Evolutionary conservation across 2,113 vertebrate genomes (phyloP).

Genomic region (Platichthys stellatus): DNA sequence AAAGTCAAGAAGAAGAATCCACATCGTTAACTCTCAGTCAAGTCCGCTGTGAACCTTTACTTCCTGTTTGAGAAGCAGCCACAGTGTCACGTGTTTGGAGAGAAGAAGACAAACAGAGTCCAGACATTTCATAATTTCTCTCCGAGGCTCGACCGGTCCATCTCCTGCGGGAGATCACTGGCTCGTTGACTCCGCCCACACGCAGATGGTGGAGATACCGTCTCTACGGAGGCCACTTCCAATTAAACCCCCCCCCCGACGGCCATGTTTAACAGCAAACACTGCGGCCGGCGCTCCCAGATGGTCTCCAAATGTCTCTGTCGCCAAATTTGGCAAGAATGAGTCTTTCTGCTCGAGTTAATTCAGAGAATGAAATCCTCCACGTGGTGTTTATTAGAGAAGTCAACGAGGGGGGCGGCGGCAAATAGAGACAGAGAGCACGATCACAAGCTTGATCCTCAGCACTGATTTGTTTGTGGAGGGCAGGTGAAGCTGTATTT

Average conservation of each 20-base stretch:
- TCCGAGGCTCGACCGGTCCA: not conserved
- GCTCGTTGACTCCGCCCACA: conserved; percentile 5
- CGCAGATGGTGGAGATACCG: conserved; percentile 44
- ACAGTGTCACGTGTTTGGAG: too few species aligned
- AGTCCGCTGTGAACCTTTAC: too few species aligned
- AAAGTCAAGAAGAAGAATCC: too few species aligned
- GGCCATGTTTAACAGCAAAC: conserved; percentile 9
- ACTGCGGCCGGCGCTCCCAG: conserved; percentile 17
- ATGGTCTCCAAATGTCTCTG: conserved; percentile 49
- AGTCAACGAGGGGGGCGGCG: not conserved
- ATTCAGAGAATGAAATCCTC: not conserved
- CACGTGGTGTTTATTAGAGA: not conserved
- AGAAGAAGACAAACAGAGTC: too few species aligned
- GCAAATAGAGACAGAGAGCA: too few species aligned
- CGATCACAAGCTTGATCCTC: too few species aligned
- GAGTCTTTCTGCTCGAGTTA: not conserved
- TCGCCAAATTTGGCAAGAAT: conserved; percentile 42
- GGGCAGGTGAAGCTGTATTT: too few species aligned
- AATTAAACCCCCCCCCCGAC: conserved; percentile 38
- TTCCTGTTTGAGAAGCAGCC: too few species aligned
- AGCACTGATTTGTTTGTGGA: too few species aligned
- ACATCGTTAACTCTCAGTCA: too few species aligned
- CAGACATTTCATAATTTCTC: too few species aligned
- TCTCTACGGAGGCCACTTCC: conserved; percentile 7
- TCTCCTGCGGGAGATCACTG: not conserved